These are phyloP conservation scores for Lepus oiostolus DNA, from an alignment of 2,797 vertebrate species.

Conservation along the genomic window DNA sequence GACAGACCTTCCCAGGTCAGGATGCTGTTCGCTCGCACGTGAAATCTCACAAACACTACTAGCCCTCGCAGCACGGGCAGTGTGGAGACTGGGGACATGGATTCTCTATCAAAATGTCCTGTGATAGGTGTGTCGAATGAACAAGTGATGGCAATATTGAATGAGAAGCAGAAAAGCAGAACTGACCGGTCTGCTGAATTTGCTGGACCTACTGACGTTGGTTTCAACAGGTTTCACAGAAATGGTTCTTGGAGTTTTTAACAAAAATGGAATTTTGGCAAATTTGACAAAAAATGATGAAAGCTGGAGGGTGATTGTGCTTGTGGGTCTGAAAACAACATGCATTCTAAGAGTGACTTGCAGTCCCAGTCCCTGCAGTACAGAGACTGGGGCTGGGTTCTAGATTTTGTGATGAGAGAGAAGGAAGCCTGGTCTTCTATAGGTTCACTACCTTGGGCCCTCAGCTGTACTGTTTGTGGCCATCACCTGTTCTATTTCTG, in stretches of 20 bases:
- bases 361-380: not conserved
- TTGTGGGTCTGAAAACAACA: not conserved
- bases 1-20: slow-evolving; percentile 89
- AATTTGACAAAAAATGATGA: not conserved
- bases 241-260: slow-evolving; percentile 1
- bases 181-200: not conserved
- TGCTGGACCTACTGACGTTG: not conserved
- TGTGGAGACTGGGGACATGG: not conserved
- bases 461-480: not conserved
- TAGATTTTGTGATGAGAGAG: not conserved
- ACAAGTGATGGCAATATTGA: not conserved
- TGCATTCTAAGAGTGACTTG: not conserved
- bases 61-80: accelerated
- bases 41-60: slow-evolving; percentile 88
- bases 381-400: not conserved
- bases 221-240: not conserved
- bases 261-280: not conserved
- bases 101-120: accelerated
- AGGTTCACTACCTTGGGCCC: not conserved
- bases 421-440: not conserved
- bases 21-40: slow-evolving; percentile 90
- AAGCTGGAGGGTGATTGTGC: not conserved
- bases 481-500: not conserved
- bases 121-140: accelerated
- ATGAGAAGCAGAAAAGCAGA: not conserved